These are phyloP conservation scores for Gadus macrocephalus DNA, from an alignment of 2,113 vertebrate genomes.

Conservation along the genomic window DNA sequence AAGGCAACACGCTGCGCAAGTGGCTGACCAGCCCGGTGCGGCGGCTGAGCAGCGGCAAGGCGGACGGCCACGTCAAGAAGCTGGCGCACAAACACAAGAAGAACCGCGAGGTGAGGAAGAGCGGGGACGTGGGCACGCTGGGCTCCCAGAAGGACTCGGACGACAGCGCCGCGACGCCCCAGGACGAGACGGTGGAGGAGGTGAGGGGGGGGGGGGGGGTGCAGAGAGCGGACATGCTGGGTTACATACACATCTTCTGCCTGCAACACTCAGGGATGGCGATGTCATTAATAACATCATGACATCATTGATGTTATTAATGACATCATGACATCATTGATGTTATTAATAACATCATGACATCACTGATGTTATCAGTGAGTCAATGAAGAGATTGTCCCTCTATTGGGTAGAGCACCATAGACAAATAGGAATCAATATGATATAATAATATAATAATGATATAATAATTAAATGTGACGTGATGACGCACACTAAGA, in stretches of 20 bases:
- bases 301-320: too few species aligned
- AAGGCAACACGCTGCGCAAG: conserved; percentile 91
- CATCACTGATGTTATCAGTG: too few species aligned
- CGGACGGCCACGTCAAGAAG: conserved; percentile 94
- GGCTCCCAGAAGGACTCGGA: conserved; percentile 96
- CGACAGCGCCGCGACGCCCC: conserved; percentile 92
- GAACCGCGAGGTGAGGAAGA: conserved; percentile 91
- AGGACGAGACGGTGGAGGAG: conserved; percentile 96
- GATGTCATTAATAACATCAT: too few species aligned
- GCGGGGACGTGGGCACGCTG: conserved; percentile 69
- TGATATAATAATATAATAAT: too few species aligned
- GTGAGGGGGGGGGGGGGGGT: conserved; percentile 57
- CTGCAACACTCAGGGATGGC: too few species aligned
- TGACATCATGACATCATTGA: too few species aligned
- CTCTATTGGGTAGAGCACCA: too few species aligned
- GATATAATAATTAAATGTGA: too few species aligned
- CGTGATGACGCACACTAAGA: background rate
- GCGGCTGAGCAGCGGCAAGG: conserved; percentile 94
- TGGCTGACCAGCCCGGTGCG: conserved; percentile 98
- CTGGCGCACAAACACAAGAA: conserved; percentile 97
- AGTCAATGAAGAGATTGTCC: too few species aligned
- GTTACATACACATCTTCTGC: background rate
- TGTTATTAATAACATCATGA: too few species aligned
- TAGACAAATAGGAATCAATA: too few species aligned
- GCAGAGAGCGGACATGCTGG: too few species aligned